These are phyloP conservation scores for Glossosoma conforme DNA, from an alignment of 1,140 invertebrate genomes.

Conservation along the genomic window DNA sequence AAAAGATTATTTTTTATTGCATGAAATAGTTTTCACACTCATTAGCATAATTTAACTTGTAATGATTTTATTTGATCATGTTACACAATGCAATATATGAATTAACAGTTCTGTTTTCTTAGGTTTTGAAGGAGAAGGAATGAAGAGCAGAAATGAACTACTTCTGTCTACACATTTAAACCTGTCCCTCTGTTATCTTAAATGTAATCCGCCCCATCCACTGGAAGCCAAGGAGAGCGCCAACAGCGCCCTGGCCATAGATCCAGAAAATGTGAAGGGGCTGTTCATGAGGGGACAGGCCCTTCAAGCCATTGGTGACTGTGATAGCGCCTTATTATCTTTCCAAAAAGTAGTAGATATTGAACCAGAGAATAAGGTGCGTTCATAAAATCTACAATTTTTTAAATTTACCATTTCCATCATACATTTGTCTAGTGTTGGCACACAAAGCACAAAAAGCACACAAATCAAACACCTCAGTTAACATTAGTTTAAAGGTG, in stretches of 20 bases:
- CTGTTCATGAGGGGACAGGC: constrained; percentile 86
- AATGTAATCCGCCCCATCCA: constrained; percentile 61
- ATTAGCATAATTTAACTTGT: constrained; percentile 2
- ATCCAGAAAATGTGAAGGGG: constrained; percentile 82
- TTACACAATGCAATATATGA: too few species aligned
- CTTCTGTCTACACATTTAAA: constrained; percentile 76
- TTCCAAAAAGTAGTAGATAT: constrained; percentile 69
- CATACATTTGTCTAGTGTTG: too few species aligned
- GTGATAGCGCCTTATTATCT: constrained; percentile 70
- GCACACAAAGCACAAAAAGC: too few species aligned
- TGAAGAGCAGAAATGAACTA: constrained; percentile 55
- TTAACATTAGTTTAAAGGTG: too few species aligned
- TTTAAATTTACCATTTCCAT: too few species aligned
- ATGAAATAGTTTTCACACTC: background rate
- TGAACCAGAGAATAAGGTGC: constrained; percentile 59
- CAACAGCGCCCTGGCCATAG: constrained; percentile 68
- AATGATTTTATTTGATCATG: constrained; percentile 1
- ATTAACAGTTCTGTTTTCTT: constrained; percentile 4
- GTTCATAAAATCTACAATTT: too few species aligned
- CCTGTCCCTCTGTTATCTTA: constrained; percentile 79
- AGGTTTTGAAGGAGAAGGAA: constrained; percentile 37
- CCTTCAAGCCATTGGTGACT: constrained; percentile 68
- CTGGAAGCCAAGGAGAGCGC: constrained; percentile 65
- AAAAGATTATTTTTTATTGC: background rate
- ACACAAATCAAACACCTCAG: too few species aligned